Conservation (phyloP, 2,797 vertebrate genomes). For the Oreonectes daqikongensis region DNA sequence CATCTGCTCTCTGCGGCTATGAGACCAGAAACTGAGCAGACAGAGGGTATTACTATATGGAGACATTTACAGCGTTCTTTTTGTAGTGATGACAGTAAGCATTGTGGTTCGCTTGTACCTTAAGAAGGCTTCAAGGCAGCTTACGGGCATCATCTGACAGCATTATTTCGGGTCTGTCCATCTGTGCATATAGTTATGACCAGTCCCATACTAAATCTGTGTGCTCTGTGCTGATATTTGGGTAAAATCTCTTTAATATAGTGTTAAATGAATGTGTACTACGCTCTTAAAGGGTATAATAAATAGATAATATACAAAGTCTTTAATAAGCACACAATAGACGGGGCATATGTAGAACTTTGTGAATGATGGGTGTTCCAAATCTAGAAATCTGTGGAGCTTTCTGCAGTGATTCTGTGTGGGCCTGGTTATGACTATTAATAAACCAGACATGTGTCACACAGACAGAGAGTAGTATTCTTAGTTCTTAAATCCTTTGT, state of each 20-base stretch:
- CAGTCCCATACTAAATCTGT: not conserved
- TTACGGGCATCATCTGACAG: slow-evolving; percentile 41
- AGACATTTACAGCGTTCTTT: slow-evolving; percentile 27
- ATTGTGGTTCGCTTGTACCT: slow-evolving; percentile 22
- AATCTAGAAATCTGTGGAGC: not conserved
- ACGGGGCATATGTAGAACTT: not conserved
- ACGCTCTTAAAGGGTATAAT: not conserved
- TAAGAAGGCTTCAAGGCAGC: slow-evolving; percentile 22
- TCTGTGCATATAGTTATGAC: slow-evolving; percentile 68
- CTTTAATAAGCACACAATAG: not conserved
- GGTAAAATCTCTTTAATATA: too few relatives aligned
- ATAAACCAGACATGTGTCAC: slow-evolving; percentile 70
- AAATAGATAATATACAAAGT: not conserved
- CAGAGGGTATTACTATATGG: slow-evolving; percentile 15
- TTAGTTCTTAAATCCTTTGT: slow-evolving; percentile 77
- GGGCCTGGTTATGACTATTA: slow-evolving; percentile 66
- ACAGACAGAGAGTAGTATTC: slow-evolving; percentile 69
- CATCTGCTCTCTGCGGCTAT: slow-evolving; percentile 45
- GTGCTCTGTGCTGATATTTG: too few relatives aligned
- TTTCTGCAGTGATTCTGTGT: slow-evolving; percentile 1
- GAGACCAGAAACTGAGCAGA: slow-evolving; percentile 34
- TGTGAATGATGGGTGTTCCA: not conserved
- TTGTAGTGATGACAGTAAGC: slow-evolving; percentile 5
- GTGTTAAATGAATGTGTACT: not conserved
- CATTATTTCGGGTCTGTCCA: slow-evolving; percentile 47